Evolutionary conservation across 2,888 invertebrate genomes (phyloP).

Genomic region (Onchidella celtica): DNA sequence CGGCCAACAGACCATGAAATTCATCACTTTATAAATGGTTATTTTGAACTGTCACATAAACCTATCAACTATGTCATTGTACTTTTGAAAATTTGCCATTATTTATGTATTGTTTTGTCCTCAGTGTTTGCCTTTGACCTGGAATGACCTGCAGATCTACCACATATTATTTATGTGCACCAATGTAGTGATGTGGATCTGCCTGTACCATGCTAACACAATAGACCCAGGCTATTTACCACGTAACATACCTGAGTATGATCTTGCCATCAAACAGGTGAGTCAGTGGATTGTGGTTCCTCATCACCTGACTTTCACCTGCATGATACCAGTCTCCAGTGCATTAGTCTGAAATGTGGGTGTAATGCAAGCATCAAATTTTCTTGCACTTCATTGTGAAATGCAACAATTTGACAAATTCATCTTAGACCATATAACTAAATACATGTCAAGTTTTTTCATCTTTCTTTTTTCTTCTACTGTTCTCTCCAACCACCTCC

Average conservation of each 20-base stretch:
- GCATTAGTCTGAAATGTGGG: not conserved
- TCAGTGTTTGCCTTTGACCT: conserved; percentile 92
- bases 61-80: too few species aligned
- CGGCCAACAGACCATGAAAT: too few species aligned
- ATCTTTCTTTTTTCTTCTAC: too few species aligned
- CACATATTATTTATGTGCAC: conserved; percentile 95
- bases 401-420: too few species aligned
- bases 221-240: conserved; percentile 94
- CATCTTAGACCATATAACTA: too few species aligned
- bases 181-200: conserved; percentile 96
- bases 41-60: too few species aligned
- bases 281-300: not conserved
- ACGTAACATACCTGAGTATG: conserved; percentile 93
- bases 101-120: conserved; percentile 62
- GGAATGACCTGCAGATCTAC: conserved; percentile 86
- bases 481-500: too few species aligned
- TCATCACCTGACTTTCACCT: not conserved
- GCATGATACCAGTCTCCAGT: not conserved
- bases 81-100: too few species aligned
- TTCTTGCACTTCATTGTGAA: not conserved
- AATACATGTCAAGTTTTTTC: too few species aligned
- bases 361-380: not conserved
- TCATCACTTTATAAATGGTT: too few species aligned
- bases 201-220: conserved; percentile 93
- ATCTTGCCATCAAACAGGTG: conserved; percentile 88